Evolutionary conservation across 2,113 vertebrate species (phyloP).

Genomic region (Lepisosteus oculatus): DNA sequence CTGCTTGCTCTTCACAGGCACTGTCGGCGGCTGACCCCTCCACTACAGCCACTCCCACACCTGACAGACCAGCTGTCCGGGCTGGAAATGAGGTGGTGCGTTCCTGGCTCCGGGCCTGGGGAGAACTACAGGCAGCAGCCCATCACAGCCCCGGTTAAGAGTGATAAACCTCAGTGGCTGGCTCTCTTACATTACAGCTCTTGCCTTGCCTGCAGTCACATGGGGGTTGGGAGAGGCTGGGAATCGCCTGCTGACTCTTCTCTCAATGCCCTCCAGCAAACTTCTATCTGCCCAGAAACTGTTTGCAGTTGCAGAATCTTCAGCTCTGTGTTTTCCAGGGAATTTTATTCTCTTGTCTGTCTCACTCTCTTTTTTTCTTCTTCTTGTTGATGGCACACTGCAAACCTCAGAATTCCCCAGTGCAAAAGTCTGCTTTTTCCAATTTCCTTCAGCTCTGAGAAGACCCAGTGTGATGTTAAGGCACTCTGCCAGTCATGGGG

Average conservation of each 20-base stretch:
- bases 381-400: conserved; percentile 47
- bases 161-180: neutral
- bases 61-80: neutral
- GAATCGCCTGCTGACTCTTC: conserved; percentile 22
- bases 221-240: neutral
- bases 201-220: neutral
- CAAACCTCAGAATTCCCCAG: conserved; percentile 34
- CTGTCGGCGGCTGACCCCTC: neutral
- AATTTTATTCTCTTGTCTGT: conserved; percentile 17
- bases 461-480: neutral
- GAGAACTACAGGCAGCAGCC: neutral
- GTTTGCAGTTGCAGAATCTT: conserved; percentile 48
- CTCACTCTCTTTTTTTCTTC: conserved; percentile 35
- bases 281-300: conserved; percentile 46
- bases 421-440: conserved; percentile 38
- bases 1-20: neutral
- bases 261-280: conserved; percentile 21
- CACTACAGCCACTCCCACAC: neutral
- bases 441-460: neutral
- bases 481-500: neutral
- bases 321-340: conserved; percentile 45
- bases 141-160: neutral
- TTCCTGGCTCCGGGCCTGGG: neutral
- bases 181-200: neutral
- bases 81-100: neutral